A percentile compares a stretch with the other conserved stretches of the same genome.
Evolutionary conservation across 2,888 invertebrate genomes (phyloP).

Genomic region (Tachina fera): DNA sequence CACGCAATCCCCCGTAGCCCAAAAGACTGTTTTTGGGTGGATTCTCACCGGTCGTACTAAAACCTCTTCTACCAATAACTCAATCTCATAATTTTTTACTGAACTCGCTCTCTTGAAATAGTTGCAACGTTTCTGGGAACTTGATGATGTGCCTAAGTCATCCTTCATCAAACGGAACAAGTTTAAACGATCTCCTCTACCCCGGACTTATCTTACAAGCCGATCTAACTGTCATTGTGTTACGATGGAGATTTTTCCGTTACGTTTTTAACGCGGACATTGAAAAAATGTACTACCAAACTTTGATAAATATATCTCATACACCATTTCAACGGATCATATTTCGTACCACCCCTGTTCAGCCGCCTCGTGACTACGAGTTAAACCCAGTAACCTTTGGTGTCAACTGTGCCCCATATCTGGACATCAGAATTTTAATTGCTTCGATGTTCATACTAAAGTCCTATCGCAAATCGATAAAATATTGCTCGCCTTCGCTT

Average conservation of each 20-base stretch:
- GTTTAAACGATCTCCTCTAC: background rate
- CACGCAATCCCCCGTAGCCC: background rate
- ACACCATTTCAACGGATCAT: background rate
- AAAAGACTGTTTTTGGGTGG: slow-evolving; percentile 30
- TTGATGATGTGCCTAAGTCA: background rate
- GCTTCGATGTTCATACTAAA: too few species aligned
- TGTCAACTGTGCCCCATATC: background rate
- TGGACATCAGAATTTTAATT: background rate
- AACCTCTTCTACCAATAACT: background rate
- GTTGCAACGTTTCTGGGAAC: background rate
- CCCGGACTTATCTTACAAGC: background rate
- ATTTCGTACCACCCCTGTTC: background rate
- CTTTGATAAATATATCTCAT: background rate
- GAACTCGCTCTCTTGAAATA: background rate
- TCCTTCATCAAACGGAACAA: background rate
- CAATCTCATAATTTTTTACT: background rate
- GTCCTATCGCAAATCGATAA: too few species aligned
- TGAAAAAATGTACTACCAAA: slow-evolving; percentile 13
- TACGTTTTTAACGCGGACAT: slow-evolving; percentile 20
- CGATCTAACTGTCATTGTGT: background rate
- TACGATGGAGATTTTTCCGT: background rate
- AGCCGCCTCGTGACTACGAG: background rate
- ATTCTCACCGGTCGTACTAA: background rate
- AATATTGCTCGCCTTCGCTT: too few species aligned
- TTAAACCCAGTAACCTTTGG: background rate